Evolutionary conservation across 2,113 vertebrate genomes (phyloP), one percentile per base, ranked within the genome.

Genomic region (Tachysurus vachellii): DNA sequence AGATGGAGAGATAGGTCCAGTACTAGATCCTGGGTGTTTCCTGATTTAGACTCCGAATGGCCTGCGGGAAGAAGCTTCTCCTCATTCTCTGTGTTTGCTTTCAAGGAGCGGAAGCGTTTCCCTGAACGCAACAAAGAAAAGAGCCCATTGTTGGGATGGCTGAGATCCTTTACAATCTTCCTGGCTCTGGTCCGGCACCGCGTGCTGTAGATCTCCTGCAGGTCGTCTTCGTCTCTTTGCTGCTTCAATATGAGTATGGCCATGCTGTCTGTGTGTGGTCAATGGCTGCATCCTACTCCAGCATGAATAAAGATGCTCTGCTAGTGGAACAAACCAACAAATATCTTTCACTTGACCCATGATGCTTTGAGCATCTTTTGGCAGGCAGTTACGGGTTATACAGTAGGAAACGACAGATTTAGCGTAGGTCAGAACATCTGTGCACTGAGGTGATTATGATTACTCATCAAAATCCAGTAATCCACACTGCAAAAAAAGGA

Each of bases 321-420:
- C 66, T 70, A 36, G 28, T 5, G 6, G 66, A 31, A 64, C 26
- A n/a, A 64, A 64, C 62, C n/a, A n/a, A 10, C n/a, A 64, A 2
- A 5, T 64, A 4, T 70, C 12, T 31, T 70, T 70, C 14, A 70
- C 1, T 23, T 53, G 7, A 82, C 81, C 28, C 21, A 50, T 50
- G 59, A 76, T 59, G 82, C 53, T 56, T n/a, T 54, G 44, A 85
- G 44, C 76, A 81, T 54, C 79, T 88, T 79, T 85, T 62, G 73
- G 54, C 21, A 76, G 71, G 44, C 44, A 75, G 42, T 10, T 57
- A 50, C 14, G 44, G 9, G n/a, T 76, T 21, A 19, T 47, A n/a
- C n/a, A n/a, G n/a, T n/a, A 28, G 14, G 57, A 26, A 14, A 31
- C 44, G 50, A 28, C 28, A 68, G 66, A 4, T 68, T 16, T 68